These are phyloP conservation scores for Tridacna crocea DNA, from an alignment of 2,888 invertebrate species.

Conservation along the genomic window DNA sequence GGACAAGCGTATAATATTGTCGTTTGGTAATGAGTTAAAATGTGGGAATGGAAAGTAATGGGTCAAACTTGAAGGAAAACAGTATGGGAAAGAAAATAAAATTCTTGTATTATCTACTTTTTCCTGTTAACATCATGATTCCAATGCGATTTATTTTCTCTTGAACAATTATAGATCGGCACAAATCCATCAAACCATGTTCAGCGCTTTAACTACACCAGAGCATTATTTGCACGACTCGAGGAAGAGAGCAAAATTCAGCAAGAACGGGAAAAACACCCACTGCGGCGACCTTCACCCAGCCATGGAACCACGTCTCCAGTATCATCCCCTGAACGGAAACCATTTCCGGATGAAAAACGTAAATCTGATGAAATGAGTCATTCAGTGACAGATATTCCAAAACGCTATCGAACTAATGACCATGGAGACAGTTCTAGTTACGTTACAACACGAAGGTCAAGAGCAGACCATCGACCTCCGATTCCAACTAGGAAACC, in stretches of 20 bases:
- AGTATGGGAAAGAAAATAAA: background rate
- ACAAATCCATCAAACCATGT: slow-evolving; percentile 76
- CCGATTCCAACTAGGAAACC: slow-evolving; percentile 56
- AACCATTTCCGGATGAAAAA: slow-evolving; percentile 59
- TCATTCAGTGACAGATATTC: slow-evolving; percentile 22
- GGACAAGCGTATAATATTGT: background rate
- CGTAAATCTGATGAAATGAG: slow-evolving; percentile 50
- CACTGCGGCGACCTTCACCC: slow-evolving; percentile 63
- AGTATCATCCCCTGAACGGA: slow-evolving; percentile 70
- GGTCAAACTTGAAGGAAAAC: too few species aligned
- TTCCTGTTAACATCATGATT: background rate
- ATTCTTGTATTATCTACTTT: background rate
- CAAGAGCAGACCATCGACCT: slow-evolving; percentile 60
- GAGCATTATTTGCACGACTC: slow-evolving; percentile 82
- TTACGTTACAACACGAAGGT: slow-evolving; percentile 32
- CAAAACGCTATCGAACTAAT: slow-evolving; percentile 23
- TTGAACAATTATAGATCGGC: background rate
- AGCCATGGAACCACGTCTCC: slow-evolving; percentile 62
- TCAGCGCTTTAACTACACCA: slow-evolving; percentile 81
- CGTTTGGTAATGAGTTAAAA: background rate
- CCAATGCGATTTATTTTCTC: too few species aligned
- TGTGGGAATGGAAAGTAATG: too few species aligned
- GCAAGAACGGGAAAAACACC: slow-evolving; percentile 50
- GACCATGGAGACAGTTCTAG: slow-evolving; percentile 4
- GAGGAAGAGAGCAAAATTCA: slow-evolving; percentile 75